A percentile compares a stretch with the other conserved stretches of the same genome.
phyloP scores from a whole-genome alignment of 92 coral and sea anemone species.

The Paramuricea clavata region DNA sequence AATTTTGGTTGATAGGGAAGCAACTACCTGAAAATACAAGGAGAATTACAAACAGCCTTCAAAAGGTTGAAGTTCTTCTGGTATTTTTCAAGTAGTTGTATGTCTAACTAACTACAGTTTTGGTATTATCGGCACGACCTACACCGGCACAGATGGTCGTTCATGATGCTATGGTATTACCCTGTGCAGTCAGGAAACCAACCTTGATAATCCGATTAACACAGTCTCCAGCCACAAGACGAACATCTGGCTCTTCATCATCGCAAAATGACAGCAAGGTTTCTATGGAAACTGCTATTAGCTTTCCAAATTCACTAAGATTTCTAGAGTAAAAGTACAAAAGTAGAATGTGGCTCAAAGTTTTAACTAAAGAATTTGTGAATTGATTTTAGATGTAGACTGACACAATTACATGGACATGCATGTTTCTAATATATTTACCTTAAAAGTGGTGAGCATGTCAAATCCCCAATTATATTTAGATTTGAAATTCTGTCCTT shows the following conservation, averaged over 20 bases:
- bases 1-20: no score
- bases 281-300: conserved; percentile 88
- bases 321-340: conserved; percentile 58
- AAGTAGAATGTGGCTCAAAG: background rate
- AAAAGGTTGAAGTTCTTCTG: no score
- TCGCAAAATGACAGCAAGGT: conserved; percentile 85
- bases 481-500: conserved; percentile 86
- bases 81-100: no score
- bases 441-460: conserved; percentile 83
- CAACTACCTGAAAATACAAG: no score
- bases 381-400: background rate
- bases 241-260: conserved; percentile 92
- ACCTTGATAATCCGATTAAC: conserved; percentile 93
- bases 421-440: background rate
- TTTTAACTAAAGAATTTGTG: background rate
- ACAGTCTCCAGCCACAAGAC: conserved; percentile 95
- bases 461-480: conserved; percentile 83
- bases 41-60: no score
- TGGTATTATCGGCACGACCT: no score
- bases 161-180: no score
- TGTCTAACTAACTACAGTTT: no score
- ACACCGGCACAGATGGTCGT: no score
- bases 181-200: no score
- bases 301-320: conserved; percentile 92
- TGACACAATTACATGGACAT: no score